Conservation (phyloP, 2,888 invertebrate genomes). For the Myopa tessellatipennis region DNA sequence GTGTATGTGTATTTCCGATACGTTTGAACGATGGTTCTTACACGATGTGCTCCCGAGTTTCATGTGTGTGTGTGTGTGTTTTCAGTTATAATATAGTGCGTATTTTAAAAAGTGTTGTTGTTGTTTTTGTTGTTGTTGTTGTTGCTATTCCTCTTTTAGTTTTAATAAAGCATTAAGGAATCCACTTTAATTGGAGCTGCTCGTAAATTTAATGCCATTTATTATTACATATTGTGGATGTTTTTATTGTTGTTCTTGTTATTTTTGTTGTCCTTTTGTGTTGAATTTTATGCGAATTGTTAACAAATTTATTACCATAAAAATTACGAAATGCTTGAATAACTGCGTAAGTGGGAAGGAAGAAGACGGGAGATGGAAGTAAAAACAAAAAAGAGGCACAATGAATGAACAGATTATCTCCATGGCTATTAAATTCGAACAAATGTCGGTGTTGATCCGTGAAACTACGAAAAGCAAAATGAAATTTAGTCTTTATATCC, state of each 20-base stretch:
- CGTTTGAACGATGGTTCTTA: neutral
- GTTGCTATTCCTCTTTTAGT: constrained; percentile 1
- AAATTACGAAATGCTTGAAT: constrained; percentile 2
- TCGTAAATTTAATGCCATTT: constrained; percentile 28
- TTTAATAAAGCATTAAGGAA: constrained; percentile 28
- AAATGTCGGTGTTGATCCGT: too few species aligned
- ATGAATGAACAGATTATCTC: too few species aligned
- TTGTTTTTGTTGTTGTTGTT: neutral
- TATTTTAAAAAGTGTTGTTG: too few species aligned
- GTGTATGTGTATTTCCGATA: constrained; percentile 1
- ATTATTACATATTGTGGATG: neutral
- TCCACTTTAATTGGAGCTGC: constrained; percentile 28
- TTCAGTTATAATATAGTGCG: neutral
- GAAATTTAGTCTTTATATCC: too few species aligned
- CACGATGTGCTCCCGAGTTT: too few species aligned
- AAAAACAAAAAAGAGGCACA: too few species aligned
- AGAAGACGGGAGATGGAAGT: neutral
- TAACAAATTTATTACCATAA: constrained; percentile 18
- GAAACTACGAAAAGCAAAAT: too few species aligned
- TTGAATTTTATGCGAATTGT: constrained; percentile 11
- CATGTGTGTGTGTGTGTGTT: constrained; percentile 3
- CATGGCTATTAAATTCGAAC: too few species aligned
- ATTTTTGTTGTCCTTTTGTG: constrained; percentile 1
- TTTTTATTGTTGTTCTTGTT: constrained; percentile 14
- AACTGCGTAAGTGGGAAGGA: neutral